A percentile compares a stretch with the other conserved stretches of the same genome.
Evolutionary conservation across 2,888 invertebrate genomes (phyloP).

Genomic region (Acleris literana): DNA sequence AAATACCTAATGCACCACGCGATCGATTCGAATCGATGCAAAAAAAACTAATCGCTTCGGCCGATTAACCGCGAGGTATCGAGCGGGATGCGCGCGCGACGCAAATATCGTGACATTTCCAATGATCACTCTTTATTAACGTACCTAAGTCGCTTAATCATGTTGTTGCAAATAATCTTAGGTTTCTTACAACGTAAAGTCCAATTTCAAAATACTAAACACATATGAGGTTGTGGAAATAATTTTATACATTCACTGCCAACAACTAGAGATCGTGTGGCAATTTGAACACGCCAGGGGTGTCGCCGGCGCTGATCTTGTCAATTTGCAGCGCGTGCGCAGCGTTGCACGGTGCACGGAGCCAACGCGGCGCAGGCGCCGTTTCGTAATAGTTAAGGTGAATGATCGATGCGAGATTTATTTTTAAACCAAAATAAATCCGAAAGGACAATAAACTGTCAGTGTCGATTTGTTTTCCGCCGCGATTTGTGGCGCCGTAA

Average conservation of each 20-base stretch:
- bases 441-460: constrained; percentile 36
- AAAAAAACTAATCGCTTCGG: constrained; percentile 49
- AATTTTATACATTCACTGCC: too few relatives aligned
- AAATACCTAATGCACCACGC: constrained; percentile 11
- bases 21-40: constrained; percentile 25
- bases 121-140: not conserved
- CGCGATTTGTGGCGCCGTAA: constrained; percentile 16
- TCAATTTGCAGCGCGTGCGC: constrained; percentile 38
- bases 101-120: constrained; percentile 77
- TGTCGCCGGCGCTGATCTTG: not conserved
- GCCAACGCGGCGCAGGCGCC: constrained; percentile 44
- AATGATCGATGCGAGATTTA: constrained; percentile 67
- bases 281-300: too few relatives aligned
- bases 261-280: too few relatives aligned
- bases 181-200: too few relatives aligned
- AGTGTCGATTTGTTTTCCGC: constrained; percentile 24
- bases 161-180: too few relatives aligned
- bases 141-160: too few relatives aligned
- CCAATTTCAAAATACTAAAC: too few relatives aligned
- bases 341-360: constrained; percentile 39
- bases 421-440: constrained; percentile 46
- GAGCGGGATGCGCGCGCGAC: constrained; percentile 64
- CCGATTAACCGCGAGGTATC: constrained; percentile 57
- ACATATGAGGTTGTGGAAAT: too few relatives aligned
- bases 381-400: constrained; percentile 72